Percentiles rank a stretch among this genome's conserved stretches.
Conservation (phyloP, 2,888 invertebrate species). For the Lissocephala sabroskyi region DNA sequence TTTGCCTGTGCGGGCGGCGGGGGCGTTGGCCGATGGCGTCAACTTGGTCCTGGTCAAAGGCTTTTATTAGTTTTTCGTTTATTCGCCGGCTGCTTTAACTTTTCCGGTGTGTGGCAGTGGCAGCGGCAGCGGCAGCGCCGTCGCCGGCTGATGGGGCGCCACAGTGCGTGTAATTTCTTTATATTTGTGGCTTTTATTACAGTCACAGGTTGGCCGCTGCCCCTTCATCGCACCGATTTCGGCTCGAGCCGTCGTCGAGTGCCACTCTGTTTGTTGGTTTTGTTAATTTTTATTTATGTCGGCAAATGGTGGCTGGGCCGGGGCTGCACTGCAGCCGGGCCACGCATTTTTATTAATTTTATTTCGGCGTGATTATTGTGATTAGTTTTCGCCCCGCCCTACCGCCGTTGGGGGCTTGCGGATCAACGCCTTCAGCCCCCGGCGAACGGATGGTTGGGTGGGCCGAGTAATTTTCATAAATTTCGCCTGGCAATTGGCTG, state of each 20-base stretch:
- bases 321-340: slow-evolving; percentile 24
- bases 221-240: not conserved
- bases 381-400: too few species aligned
- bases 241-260: not conserved
- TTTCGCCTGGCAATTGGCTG: slow-evolving; percentile 26
- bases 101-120: slow-evolving; percentile 49
- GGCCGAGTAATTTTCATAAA: slow-evolving; percentile 61
- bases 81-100: slow-evolving; percentile 57
- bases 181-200: slow-evolving; percentile 64
- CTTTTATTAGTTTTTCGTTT: slow-evolving; percentile 64
- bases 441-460: too few species aligned
- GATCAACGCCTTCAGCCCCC: too few species aligned
- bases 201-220: slow-evolving; percentile 7
- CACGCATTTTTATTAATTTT: slow-evolving; percentile 67
- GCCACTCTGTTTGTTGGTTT: slow-evolving; percentile 45
- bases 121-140: slow-evolving; percentile 4
- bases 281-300: slow-evolving; percentile 67
- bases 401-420: too few species aligned
- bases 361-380: slow-evolving; percentile 67
- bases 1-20: slow-evolving; percentile 1
- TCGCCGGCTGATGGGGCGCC: slow-evolving; percentile 6
- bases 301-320: slow-evolving; percentile 55
- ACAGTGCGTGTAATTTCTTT: slow-evolving; percentile 54
- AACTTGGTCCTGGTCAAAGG: slow-evolving; percentile 40
- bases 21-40: not conserved